Evolutionary conservation across 2,888 invertebrate species (phyloP).

Genomic region (Drosophila neonasuta): DNA sequence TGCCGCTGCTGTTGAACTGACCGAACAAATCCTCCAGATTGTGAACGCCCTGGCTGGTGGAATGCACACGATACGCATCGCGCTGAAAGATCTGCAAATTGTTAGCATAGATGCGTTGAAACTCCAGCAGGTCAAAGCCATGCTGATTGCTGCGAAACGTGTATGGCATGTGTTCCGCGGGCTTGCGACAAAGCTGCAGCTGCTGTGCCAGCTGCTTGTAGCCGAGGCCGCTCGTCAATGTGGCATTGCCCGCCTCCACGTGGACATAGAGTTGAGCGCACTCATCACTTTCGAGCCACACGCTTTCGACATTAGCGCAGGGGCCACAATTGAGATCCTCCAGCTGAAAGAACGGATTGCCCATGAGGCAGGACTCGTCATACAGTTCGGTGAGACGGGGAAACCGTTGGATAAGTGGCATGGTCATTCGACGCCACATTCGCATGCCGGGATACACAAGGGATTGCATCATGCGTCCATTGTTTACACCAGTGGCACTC

Average conservation of each 20-base stretch:
- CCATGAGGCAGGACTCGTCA: conserved; percentile 92
- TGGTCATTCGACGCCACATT: conserved; percentile 87
- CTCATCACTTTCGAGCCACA: conserved; percentile 80
- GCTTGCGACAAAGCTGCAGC: conserved; percentile 49
- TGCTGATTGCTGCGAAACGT: conserved; percentile 85
- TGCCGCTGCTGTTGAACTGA: conserved; percentile 72
- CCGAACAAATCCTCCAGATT: conserved; percentile 81
- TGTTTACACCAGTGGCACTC: conserved; percentile 36
- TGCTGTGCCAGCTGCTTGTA: conserved; percentile 35
- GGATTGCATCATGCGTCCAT: conserved; percentile 83
- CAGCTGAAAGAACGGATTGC: conserved; percentile 92
- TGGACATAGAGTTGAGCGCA: conserved; percentile 35
- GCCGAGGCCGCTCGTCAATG: neutral
- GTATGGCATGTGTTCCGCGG: conserved; percentile 82
- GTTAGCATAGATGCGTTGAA: conserved; percentile 85
- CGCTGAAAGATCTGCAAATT: conserved; percentile 86
- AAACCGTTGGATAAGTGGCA: conserved; percentile 89
- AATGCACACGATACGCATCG: conserved; percentile 84
- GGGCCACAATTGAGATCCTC: conserved; percentile 93
- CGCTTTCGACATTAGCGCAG: conserved; percentile 87
- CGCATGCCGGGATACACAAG: conserved; percentile 91
- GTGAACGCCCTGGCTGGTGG: conserved; percentile 78
- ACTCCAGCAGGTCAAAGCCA: conserved; percentile 83
- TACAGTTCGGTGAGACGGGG: conserved; percentile 90
- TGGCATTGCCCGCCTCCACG: neutral